phyloP scores from a whole-genome alignment of 2,888 invertebrate genomes.

The Apamea monoglypha region DNA sequence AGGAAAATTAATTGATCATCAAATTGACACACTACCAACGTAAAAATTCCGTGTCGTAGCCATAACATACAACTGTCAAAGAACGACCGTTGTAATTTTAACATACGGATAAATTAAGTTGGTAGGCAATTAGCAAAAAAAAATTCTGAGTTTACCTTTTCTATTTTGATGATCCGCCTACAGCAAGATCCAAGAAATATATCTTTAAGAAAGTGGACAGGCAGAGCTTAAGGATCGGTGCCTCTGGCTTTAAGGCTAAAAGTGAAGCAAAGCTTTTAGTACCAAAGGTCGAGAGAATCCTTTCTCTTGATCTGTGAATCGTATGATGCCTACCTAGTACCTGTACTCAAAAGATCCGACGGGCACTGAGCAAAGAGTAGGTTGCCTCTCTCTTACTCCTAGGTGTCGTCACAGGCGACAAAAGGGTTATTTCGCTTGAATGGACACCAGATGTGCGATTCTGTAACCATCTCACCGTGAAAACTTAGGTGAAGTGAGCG shows the following conservation, averaged over 20 bases:
- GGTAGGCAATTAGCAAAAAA: background rate
- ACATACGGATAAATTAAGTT: background rate
- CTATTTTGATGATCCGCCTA: background rate
- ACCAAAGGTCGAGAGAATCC: background rate
- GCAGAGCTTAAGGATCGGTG: background rate
- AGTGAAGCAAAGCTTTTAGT: background rate
- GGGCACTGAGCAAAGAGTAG: background rate
- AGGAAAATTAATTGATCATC: background rate
- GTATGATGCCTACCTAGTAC: background rate
- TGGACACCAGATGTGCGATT: no score
- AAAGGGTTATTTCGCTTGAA: no score
- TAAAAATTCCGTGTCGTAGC: background rate
- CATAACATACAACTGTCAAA: background rate
- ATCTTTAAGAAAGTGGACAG: background rate
- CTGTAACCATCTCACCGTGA: no score
- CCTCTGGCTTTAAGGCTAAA: background rate
- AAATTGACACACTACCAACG: background rate
- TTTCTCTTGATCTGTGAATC: slow-evolving; percentile 1
- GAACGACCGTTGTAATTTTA: background rate
- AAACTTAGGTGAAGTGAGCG: no score
- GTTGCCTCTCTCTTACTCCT: background rate
- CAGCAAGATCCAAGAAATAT: background rate
- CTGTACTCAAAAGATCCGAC: background rate
- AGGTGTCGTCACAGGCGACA: background rate
- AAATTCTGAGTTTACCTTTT: no score